Percentiles rank a stretch among this genome's conserved stretches.
phyloP scores from a whole-genome alignment of 2,113 vertebrate species.

The Murina feae region DNA sequence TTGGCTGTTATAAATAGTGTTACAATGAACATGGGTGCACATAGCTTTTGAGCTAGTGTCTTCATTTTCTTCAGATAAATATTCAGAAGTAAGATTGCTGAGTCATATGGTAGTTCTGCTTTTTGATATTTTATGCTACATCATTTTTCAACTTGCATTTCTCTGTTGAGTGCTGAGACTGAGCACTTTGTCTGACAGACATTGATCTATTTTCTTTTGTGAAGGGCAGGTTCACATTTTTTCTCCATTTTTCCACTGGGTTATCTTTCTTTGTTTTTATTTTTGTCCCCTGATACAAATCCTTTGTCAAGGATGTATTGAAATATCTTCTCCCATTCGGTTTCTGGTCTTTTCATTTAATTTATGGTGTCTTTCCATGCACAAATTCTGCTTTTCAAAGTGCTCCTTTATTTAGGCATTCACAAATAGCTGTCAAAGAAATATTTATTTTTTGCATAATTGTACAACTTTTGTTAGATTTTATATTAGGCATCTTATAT shows the following conservation, averaged over 20 bases:
- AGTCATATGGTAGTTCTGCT: background rate
- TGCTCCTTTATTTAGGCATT: background rate
- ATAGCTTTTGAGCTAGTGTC: background rate
- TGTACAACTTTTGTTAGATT: background rate
- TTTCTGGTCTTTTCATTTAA: background rate
- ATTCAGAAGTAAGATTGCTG: background rate
- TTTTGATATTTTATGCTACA: background rate
- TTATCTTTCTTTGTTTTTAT: background rate
- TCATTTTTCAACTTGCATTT: background rate
- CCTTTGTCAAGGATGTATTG: background rate
- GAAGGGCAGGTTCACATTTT: background rate
- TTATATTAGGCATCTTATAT: background rate
- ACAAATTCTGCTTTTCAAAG: background rate
- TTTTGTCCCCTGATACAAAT: background rate
- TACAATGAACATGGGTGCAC: background rate
- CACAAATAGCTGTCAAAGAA: background rate
- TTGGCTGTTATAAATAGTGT: background rate
- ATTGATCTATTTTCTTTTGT: background rate
- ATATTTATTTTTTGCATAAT: background rate
- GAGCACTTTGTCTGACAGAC: background rate
- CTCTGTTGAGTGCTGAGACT: background rate
- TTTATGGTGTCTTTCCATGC: background rate
- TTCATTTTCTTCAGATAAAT: background rate
- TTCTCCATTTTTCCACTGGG: background rate
- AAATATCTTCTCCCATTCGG: background rate